These are phyloP conservation scores for Babyrousa celebensis DNA, from an alignment of 2,797 vertebrate genomes.

Conservation along the genomic window DNA sequence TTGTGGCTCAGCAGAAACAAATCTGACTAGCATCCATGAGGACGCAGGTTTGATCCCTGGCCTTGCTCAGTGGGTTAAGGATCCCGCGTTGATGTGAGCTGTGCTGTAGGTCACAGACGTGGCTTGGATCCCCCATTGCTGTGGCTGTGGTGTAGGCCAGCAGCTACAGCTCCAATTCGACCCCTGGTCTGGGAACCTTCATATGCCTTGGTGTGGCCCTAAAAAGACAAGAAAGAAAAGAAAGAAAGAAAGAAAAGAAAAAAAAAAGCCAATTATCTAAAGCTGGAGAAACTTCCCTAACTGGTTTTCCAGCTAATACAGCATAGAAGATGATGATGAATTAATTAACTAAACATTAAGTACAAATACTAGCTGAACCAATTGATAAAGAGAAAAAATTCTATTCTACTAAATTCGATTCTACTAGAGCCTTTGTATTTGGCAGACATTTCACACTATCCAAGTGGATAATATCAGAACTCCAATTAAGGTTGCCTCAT, in stretches of 20 bases:
- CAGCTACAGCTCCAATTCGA: too few relatives aligned
- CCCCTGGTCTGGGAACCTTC: too few relatives aligned
- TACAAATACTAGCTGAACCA: conserved; percentile 39
- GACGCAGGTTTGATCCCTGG: too few relatives aligned
- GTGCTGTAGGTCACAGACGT: too few relatives aligned
- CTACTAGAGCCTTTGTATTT: not conserved
- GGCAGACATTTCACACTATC: conserved; percentile 14
- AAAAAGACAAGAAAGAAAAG: too few relatives aligned
- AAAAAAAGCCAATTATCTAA: conserved; percentile 33
- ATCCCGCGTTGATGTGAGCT: too few relatives aligned
- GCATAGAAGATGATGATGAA: not conserved
- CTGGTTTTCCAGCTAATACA: not conserved
- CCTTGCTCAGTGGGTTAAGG: too few relatives aligned
- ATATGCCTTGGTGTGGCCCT: too few relatives aligned
- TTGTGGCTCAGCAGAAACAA: too few relatives aligned
- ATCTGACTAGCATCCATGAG: too few relatives aligned
- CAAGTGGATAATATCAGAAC: conserved; percentile 51
- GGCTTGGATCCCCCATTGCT: too few relatives aligned
- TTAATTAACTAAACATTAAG: not conserved
- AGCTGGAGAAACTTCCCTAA: not conserved
- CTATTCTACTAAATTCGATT: not conserved
- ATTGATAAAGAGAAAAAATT: not conserved
- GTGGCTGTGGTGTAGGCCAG: too few relatives aligned
- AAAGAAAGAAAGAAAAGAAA: not conserved
- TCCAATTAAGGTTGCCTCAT: not conserved